A percentile compares a stretch with the other conserved stretches of the same genome.
Conservation (phyloP, 2,113 vertebrate species). For the Xyliphius kryptos region DNA sequence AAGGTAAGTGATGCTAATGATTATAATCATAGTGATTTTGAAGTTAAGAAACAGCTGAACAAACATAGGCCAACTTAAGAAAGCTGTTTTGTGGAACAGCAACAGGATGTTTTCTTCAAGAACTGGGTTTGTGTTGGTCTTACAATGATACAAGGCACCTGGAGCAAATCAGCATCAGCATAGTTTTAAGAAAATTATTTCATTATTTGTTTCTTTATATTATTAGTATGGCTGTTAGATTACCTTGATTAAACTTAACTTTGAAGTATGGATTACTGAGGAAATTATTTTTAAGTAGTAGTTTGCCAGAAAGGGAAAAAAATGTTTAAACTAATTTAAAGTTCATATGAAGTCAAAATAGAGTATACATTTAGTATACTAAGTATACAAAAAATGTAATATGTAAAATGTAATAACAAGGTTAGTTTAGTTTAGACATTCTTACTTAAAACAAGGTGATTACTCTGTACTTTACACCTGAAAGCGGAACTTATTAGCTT, state of each 20-base stretch:
- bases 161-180: conserved; percentile 34
- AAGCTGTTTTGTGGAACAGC: conserved; percentile 23
- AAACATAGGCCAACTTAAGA: conserved; percentile 37
- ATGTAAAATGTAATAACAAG: too few relatives aligned
- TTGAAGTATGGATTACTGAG: too few relatives aligned
- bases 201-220: conserved; percentile 20
- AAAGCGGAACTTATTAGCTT: too few relatives aligned
- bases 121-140: conserved; percentile 29
- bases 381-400: too few relatives aligned
- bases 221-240: conserved; percentile 11
- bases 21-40: conserved; percentile 41
- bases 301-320: too few relatives aligned
- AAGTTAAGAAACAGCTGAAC: conserved; percentile 46
- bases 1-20: conserved; percentile 50
- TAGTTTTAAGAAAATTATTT: conserved; percentile 33
- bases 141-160: conserved; percentile 44
- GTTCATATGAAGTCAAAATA: too few relatives aligned
- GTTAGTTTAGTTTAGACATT: too few relatives aligned
- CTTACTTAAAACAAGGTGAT: too few relatives aligned
- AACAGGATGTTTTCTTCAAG: conserved; percentile 38
- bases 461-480: too few relatives aligned
- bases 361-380: too few relatives aligned
- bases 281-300: too few relatives aligned
- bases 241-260: conserved; percentile 22
- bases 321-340: too few relatives aligned